Base-by-base conservation (phyloP, 92 coral and sea anemone genomes). In the Blastomussa wellsi region DNA sequence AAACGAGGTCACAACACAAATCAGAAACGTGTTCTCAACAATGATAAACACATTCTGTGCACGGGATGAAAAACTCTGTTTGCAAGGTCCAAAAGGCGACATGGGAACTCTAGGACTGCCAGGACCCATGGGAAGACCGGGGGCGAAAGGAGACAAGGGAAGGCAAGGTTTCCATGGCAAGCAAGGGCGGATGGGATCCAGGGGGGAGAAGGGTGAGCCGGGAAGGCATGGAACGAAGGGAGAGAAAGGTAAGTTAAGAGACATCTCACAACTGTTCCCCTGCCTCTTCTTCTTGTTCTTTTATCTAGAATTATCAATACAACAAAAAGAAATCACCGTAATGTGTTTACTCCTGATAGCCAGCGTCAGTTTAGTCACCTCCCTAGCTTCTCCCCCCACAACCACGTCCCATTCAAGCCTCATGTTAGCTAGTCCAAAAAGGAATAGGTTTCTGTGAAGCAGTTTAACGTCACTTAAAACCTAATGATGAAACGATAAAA, bases 201-300 rank as follows among this genome's bases (percentile, higher is more conserved):
- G 80, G 29, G 88, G 76, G n/a, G 76, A 1, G 8, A 77, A 49
- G 35, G 84, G 82, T 14, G 83, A 51, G 32, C 17, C 57, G 26
- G 84, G 88, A 51, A 78, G 29, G 33, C 41, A 29, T 69, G 89
- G 89, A 3, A 22, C 24, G 7, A 79, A 38, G n/a, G 89, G 89
- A 79, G 78, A 86, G n/a, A 86, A 79, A 86, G 89, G 89, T 86
- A 71, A 0, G 66, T 59, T 24, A 5, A 59, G 66, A 24, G 28
- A 5, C 2, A 19, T 19, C 7, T 55, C 28, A 20, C 26, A 19
- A 19, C 64, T 19, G 60, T 49, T 52, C 59, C 59, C 14, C 59
- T 52, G 14, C 24, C 59, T 4, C 19, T 52, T 14, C 20, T 11
- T 2, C 14, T 22, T 14, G 16, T 14, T 2, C 2, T 13, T 52